Conservation (phyloP, 2,113 vertebrate species). For the human (Homo sapiens) region GRCh38 chr18:7813001-7813500, state of each 20-base stretch:
- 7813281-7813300: background rate
- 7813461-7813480: background rate
- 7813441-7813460: background rate
- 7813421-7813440: background rate
- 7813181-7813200: background rate
- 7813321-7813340: background rate
- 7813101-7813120: background rate
- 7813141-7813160: background rate
- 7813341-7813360: background rate
- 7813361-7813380: background rate
- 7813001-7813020: background rate
- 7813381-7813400: background rate
- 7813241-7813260: fast-evolving
- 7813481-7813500: background rate
- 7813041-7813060: background rate
- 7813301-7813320: background rate
- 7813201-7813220: background rate
- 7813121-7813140: background rate
- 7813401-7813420: background rate
- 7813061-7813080: background rate
- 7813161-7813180: background rate
- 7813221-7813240: background rate
- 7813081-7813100: background rate
- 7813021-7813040: background rate
- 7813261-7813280: background rate